phyloP scores from a whole-genome alignment of 2,797 vertebrate genomes.

The Halcyon badia region DNA sequence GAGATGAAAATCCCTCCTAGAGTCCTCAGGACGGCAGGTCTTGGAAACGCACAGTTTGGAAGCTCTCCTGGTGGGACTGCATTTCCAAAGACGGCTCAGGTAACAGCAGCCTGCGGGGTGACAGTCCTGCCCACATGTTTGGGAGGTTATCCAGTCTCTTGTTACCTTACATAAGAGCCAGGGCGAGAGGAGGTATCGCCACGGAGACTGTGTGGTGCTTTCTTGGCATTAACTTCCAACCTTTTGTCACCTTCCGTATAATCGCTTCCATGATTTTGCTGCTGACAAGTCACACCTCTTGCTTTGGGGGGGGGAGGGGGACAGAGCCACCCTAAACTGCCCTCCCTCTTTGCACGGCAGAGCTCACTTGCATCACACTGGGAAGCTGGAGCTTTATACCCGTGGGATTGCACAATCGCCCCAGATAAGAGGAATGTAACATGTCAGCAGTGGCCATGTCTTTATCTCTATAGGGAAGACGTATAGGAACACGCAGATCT shows the following conservation, averaged over 20 bases:
- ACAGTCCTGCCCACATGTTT: neutral
- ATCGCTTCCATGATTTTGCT: neutral
- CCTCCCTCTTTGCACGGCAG: neutral
- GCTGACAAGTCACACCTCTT: slow-evolving; percentile 48
- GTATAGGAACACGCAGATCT: neutral
- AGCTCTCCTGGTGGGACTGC: fast-evolving
- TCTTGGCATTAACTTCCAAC: neutral
- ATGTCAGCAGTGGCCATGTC: slow-evolving; percentile 21
- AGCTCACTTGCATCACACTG: neutral
- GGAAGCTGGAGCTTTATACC: slow-evolving; percentile 42
- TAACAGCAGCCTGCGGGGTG: neutral
- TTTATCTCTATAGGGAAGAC: slow-evolving; percentile 36
- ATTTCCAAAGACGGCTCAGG: neutral
- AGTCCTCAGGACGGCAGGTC: neutral
- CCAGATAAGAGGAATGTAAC: slow-evolving; percentile 54
- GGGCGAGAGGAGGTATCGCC: neutral
- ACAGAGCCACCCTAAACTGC: neutral
- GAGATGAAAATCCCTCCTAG: neutral
- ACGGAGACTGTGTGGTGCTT: neutral
- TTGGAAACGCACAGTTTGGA: neutral
- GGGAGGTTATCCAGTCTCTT: neutral
- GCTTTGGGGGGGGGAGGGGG: neutral
- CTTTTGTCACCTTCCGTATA: neutral
- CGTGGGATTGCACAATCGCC: neutral
- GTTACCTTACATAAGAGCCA: neutral